Evolutionary conservation across 1,140 invertebrate genomes (phyloP).

Genomic region (Lethocerus indicus): DNA sequence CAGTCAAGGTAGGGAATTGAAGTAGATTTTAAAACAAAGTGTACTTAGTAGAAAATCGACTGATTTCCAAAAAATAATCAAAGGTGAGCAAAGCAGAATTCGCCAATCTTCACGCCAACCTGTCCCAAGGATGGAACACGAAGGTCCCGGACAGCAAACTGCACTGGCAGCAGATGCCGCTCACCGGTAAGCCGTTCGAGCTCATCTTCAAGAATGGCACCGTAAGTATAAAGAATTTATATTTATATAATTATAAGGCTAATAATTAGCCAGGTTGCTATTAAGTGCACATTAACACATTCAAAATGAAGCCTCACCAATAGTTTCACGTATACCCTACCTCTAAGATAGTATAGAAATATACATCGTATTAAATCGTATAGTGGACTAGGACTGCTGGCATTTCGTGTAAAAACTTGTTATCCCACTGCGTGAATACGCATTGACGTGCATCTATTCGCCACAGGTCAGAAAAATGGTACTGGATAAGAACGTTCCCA

Average conservation of each 20-base stretch:
- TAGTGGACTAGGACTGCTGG: background rate
- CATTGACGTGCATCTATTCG: no score
- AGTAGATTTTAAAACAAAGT: no score
- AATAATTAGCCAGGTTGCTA: constrained; percentile 27
- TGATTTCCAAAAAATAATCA: no score
- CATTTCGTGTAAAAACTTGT: background rate
- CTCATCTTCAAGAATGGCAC: constrained; percentile 36
- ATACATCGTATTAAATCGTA: background rate
- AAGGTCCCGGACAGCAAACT: constrained; percentile 27
- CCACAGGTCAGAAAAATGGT: constrained; percentile 22
- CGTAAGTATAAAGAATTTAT: no score
- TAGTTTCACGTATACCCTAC: constrained; percentile 22
- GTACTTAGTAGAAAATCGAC: no score
- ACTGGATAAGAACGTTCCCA: constrained; percentile 29
- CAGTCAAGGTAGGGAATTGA: no score
- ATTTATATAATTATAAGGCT: no score
- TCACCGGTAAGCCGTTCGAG: constrained; percentile 37
- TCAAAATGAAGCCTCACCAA: constrained; percentile 40
- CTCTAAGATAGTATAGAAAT: constrained; percentile 14
- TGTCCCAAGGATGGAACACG: constrained; percentile 28
- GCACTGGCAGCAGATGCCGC: constrained; percentile 28
- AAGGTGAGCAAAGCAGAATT: constrained; percentile 23
- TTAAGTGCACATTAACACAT: constrained; percentile 42
- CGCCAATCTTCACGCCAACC: constrained; percentile 31
- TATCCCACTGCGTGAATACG: no score